Conservation (phyloP, 1,140 invertebrate species). For the Procambarus clarkii region DNA sequence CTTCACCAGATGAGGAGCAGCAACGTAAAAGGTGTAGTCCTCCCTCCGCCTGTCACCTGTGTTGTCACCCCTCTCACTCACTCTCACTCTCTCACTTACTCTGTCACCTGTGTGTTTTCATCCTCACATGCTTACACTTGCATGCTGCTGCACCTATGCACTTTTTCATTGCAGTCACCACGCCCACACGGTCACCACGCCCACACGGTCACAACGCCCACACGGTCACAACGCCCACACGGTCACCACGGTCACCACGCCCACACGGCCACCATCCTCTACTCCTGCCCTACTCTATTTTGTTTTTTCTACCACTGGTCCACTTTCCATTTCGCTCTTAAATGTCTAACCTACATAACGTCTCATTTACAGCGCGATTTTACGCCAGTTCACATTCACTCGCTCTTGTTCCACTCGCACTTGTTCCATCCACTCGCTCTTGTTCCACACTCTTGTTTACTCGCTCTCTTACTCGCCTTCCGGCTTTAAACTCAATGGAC, state of each 20-base stretch:
- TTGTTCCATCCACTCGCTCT: too few relatives aligned
- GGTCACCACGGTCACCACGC: neutral
- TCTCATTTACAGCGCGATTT: neutral
- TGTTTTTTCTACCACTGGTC: neutral
- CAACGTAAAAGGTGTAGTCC: slow-evolving; percentile 14
- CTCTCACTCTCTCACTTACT: neutral
- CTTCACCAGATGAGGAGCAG: neutral
- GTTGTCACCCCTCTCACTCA: neutral
- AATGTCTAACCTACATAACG: neutral
- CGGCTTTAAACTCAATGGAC: too few relatives aligned
- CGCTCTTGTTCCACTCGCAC: too few relatives aligned
- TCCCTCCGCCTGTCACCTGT: neutral
- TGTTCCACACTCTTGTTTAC: too few relatives aligned
- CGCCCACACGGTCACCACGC: neutral
- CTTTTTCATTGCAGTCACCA: neutral
- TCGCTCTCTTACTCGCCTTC: too few relatives aligned
- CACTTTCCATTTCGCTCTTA: neutral
- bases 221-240: neutral
- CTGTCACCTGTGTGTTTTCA: neutral
- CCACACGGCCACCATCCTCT: neutral
- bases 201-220: neutral
- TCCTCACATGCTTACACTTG: neutral
- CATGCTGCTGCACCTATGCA: neutral
- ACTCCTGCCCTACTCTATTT: neutral
- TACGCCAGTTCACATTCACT: too few relatives aligned